These are phyloP conservation scores for Clarias gariepinus DNA, from an alignment of 2,113 vertebrate genomes.

Conservation along the genomic window DNA sequence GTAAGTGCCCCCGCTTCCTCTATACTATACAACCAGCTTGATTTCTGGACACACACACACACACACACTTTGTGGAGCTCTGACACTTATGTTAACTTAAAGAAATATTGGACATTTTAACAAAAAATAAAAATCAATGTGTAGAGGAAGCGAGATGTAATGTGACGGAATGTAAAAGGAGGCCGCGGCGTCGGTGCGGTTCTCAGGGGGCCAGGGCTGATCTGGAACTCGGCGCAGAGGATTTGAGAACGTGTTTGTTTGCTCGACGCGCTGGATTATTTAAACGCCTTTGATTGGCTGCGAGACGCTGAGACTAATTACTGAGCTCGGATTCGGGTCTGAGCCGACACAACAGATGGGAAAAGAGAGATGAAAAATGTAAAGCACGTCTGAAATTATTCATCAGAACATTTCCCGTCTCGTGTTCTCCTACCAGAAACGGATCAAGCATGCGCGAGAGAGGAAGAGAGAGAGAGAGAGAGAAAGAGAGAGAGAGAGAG, in stretches of 20 bases:
- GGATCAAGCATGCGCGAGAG: neutral
- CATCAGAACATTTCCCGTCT: slow-evolving; percentile 26
- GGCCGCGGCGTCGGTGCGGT: neutral
- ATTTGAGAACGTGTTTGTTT: neutral
- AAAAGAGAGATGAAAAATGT: neutral
- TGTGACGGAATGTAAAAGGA: neutral
- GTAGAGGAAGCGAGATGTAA: no score
- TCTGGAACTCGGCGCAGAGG: neutral
- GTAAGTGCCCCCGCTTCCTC: neutral
- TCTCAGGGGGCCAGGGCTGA: neutral
- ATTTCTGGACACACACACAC: neutral
- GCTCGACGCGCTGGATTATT: slow-evolving; percentile 22
- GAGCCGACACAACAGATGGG: slow-evolving; percentile 14
- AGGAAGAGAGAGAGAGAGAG: slow-evolving; percentile 28
- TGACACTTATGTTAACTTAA: no score
- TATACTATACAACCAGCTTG: neutral
- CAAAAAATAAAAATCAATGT: no score
- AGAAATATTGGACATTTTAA: no score
- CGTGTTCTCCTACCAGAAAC: slow-evolving; percentile 19
- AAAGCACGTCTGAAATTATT: slow-evolving; percentile 17
- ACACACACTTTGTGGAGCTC: no score
- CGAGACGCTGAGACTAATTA: slow-evolving; percentile 30
- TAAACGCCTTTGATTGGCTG: slow-evolving; percentile 32
- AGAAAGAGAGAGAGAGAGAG: no score
- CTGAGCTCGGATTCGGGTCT: slow-evolving; percentile 11